phyloP scores from a whole-genome alignment of 2,888 invertebrate species.

The Laspeyria flexula region DNA sequence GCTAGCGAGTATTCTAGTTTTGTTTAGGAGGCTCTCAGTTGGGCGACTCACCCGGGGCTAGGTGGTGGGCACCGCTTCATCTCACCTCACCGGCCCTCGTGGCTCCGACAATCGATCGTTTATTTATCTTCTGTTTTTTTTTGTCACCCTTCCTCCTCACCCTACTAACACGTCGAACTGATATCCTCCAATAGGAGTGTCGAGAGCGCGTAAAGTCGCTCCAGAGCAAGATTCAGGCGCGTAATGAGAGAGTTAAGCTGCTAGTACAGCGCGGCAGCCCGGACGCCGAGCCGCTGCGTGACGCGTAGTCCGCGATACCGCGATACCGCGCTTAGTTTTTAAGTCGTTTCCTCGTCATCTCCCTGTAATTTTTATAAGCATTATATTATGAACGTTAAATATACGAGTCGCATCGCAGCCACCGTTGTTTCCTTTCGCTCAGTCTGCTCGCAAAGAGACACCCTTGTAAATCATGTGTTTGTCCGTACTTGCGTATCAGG shows the following conservation, averaged over 20 bases:
- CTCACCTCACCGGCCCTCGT: conserved; percentile 61
- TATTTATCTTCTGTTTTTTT: conserved; percentile 75
- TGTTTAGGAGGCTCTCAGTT: conserved; percentile 65
- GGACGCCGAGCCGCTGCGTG: conserved; percentile 90
- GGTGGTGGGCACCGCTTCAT: conserved; percentile 61
- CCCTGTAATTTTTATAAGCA: conserved; percentile 65
- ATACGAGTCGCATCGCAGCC: conserved; percentile 75
- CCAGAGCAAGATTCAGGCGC: conserved; percentile 94
- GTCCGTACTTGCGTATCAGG: conserved; percentile 88
- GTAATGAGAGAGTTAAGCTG: conserved; percentile 95
- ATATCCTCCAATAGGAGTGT: conserved; percentile 90
- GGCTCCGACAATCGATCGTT: conserved; percentile 45
- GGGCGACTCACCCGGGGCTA: conserved; percentile 47
- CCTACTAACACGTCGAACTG: conserved; percentile 72
- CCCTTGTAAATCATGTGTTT: conserved; percentile 78
- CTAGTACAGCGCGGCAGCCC: conserved; percentile 95
- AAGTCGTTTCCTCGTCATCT: conserved; percentile 67
- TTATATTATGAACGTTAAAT: conserved; percentile 67
- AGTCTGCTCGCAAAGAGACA: conserved; percentile 61
- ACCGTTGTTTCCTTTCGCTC: conserved; percentile 74
- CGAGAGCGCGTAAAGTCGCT: conserved; percentile 94
- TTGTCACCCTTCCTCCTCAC: conserved; percentile 72
- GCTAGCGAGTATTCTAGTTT: conserved; percentile 78
- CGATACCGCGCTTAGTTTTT: conserved; percentile 59
- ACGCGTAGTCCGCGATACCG: conserved; percentile 85